Base-by-base conservation (phyloP, 2,888 invertebrate genomes). In the Gandaritis pyraliata region DNA sequence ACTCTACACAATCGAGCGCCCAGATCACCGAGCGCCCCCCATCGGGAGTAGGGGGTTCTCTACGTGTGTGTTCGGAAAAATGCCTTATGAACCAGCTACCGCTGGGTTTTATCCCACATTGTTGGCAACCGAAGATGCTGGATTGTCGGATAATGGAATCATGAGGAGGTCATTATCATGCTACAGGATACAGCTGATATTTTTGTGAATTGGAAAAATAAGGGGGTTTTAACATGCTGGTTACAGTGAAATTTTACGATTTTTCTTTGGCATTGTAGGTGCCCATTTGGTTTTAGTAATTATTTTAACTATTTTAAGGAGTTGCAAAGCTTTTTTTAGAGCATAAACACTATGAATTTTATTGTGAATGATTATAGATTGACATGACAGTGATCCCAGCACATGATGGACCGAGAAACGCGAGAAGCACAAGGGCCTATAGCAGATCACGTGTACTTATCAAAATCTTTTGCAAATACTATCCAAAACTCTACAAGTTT, bases 11-110 rank as follows among this genome's bases (percentile, higher is more conserved):
- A 86, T 86, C 85, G 85, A 78, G 84, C 75, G 82, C 82, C 81
- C 87, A 88, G 89, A 89, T 90, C 90, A 82, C 72, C 65, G 41
- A 23, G 47, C 18, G 73, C 77, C 72, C 76, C 72, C 70, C 69
- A 72, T 72, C 72, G 76, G 74, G 66, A 64, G 64, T 68, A 65
- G 75, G 72, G 71, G 64, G 73, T 60, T 12, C 29, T 65, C 73
- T 82, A 78, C 88, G 86, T 87, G 83, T 89, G 83, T 90, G 90
- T 88, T 88, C 88, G 88, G 89, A 91, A 91, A 91, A 91, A 91
- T 91, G 89, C 91, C 90, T 90, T 89, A 88, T 88, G 89, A 89
- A 86, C 72, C 85, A 72, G 71, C 81, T 77, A 70, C 70, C 73
- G 72, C 76, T 72, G 71, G 72, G 77, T 78, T 76, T 83, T 82